Percentiles rank a stretch among this genome's conserved stretches.
Evolutionary conservation across 1,140 invertebrate genomes (phyloP).

Genomic region (Micrasema longulum): DNA sequence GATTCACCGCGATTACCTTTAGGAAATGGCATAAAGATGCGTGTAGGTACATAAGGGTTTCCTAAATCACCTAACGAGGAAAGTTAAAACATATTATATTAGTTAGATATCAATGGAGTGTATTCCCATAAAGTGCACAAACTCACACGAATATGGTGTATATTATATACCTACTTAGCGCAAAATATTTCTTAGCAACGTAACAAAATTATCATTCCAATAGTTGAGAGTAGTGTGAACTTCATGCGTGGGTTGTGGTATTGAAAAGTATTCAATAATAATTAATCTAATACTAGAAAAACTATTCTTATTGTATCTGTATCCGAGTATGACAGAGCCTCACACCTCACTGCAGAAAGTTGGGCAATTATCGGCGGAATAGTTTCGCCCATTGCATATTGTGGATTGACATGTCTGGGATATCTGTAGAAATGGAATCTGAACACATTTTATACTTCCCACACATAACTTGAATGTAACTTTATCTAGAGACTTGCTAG

Average conservation of each 20-base stretch:
- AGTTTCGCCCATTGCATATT: conserved; percentile 12
- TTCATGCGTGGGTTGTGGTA: conserved; percentile 25
- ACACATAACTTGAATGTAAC: no score
- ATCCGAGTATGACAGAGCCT: conserved; percentile 4
- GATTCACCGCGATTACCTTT: conserved; percentile 25
- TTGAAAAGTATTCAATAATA: conserved; percentile 25
- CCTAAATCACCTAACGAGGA: background rate
- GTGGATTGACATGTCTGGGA: conserved; percentile 1
- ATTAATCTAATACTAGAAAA: background rate
- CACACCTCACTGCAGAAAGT: conserved; percentile 32
- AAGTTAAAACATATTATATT: conserved; percentile 6
- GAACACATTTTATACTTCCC: no score
- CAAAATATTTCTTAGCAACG: conserved; percentile 24
- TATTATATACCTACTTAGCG: background rate
- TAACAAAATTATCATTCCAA: conserved; percentile 11
- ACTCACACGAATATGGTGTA: conserved; percentile 6
- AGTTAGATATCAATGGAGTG: conserved; percentile 15
- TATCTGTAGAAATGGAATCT: no score
- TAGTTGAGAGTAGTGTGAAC: conserved; percentile 13
- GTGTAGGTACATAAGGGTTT: conserved; percentile 2
- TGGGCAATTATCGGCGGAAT: background rate
- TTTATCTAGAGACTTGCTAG: no score
- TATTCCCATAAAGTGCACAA: conserved; percentile 21
- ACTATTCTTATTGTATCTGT: no score
- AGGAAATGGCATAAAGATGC: conserved; percentile 7